Base-by-base conservation (phyloP, 1,140 invertebrate species). In the Eueides isabella region DNA sequence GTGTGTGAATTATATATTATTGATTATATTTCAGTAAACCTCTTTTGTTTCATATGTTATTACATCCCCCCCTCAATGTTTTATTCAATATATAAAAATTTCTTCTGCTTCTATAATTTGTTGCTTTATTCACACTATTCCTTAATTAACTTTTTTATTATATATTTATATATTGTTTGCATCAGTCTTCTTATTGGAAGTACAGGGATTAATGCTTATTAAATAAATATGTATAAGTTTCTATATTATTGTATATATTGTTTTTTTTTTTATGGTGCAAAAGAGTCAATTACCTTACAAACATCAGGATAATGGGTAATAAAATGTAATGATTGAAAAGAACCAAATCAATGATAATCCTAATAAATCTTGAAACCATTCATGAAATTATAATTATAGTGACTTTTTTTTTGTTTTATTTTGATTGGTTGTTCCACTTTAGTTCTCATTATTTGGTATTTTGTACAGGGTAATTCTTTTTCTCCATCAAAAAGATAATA, bases 91-190 rank as follows among this genome's bases (percentile, higher is more conserved):
- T 26, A 28, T 29, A 71, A 41, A 48, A 67, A 65, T 75, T 81
- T 81, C 75, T 81, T 81, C 77, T 81, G 77, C 80, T 79, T 55
- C 5, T 55, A 55, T 12, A 55, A 12, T 55, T 55, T 77, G 65
- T 65, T 68, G 41, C 63, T 80, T 80, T 75, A 71, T 72, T 78
- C 61, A 72, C 69, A 72, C 67, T 76, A 80, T 69, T 75, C 73
- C 72, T 68, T 66, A 62, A 62, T 66, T 31, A 72, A 19, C 75
- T 35, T 69, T 63, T 67, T 33, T 31, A 31, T 61, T n/a, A n/a
- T n/a, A n/a, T n/a, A n/a, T n/a, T n/a, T n/a, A 61, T 26, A 23
- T 23, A n/a, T 61, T 63, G 62, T 75, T 75, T 78, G 72, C 70
- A 72, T 72, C 41, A 61, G 70, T 77, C 61, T 69, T 73, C 48